Conservation (phyloP, 2,888 invertebrate species). For the Nowickia ferox region DNA sequence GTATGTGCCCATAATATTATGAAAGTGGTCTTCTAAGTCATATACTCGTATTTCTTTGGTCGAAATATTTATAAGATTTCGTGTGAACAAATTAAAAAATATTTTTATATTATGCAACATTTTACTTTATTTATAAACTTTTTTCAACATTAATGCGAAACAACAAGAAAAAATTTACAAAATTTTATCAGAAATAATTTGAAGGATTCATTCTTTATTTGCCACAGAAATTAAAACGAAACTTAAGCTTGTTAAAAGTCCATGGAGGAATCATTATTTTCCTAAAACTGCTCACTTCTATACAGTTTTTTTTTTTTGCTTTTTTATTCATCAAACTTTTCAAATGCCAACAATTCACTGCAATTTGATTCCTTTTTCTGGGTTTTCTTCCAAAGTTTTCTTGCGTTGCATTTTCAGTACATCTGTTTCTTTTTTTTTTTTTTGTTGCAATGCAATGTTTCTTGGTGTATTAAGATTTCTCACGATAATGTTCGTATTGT, state of each 20-base stretch:
- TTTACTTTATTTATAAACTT: no score
- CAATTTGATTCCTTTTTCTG: constrained; percentile 47
- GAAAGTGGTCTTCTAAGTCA: no score
- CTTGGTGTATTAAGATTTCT: not conserved
- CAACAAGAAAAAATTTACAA: not conserved
- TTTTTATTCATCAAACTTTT: constrained; percentile 50
- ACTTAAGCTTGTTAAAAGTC: constrained; percentile 46
- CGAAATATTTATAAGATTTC: no score
- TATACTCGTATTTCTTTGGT: no score
- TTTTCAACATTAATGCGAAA: constrained; percentile 18
- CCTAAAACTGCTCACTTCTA: not conserved
- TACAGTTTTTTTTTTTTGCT: not conserved
- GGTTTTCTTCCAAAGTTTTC: constrained; percentile 39
- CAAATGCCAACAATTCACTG: constrained; percentile 61
- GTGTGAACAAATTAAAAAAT: no score
- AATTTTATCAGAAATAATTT: constrained; percentile 51
- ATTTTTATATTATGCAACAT: no score
- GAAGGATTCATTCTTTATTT: constrained; percentile 9
- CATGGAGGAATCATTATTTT: constrained; percentile 46
- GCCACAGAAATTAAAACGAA: constrained; percentile 17
- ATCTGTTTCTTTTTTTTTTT: not conserved
- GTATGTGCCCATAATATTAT: no score
- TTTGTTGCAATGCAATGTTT: not conserved
- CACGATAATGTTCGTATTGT: not conserved
- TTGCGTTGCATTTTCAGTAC: constrained; percentile 12